Conservation (phyloP, 2,113 vertebrate genomes). For the Periophthalmodon schlosseri region DNA sequence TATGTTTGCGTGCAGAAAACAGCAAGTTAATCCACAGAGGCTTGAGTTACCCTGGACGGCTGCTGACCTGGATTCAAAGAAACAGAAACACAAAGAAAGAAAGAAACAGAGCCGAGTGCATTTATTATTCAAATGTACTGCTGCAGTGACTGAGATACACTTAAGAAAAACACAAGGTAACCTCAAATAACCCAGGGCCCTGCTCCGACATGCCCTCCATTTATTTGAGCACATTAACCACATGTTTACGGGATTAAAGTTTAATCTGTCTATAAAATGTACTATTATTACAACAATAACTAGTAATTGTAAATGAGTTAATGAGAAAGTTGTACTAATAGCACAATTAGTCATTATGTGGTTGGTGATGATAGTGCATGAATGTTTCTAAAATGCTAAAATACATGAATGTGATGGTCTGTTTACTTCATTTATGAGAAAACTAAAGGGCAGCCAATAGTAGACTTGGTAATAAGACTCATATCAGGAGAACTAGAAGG, state of each 20-base stretch:
- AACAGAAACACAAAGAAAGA: slow-evolving; percentile 27
- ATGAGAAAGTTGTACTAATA: neutral
- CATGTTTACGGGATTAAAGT: slow-evolving; percentile 9
- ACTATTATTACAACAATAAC: neutral
- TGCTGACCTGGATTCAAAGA: slow-evolving; percentile 53
- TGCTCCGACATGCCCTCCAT: neutral
- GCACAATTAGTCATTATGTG: slow-evolving; percentile 1
- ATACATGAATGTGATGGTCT: neutral
- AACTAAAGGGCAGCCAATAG: slow-evolving; percentile 1
- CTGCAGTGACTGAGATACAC: slow-evolving; percentile 33
- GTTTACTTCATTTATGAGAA: slow-evolving; percentile 7
- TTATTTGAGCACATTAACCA: neutral
- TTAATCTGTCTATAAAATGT: neutral
- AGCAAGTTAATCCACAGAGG: slow-evolving; percentile 6
- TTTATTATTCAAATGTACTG: slow-evolving; percentile 55
- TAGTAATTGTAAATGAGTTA: slow-evolving; percentile 1
- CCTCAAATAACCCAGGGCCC: slow-evolving; percentile 19
- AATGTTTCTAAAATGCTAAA: neutral
- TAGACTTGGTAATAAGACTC: neutral
- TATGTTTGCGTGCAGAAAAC: slow-evolving; percentile 26
- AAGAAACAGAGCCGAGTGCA: slow-evolving; percentile 32
- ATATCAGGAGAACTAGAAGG: slow-evolving; percentile 2
- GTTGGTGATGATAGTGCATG: neutral
- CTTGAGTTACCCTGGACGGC: slow-evolving; percentile 5
- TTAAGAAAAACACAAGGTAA: slow-evolving; percentile 18